Evolutionary conservation across 2,113 vertebrate genomes (phyloP).

Genomic region (Hippocampus barbouri): DNA sequence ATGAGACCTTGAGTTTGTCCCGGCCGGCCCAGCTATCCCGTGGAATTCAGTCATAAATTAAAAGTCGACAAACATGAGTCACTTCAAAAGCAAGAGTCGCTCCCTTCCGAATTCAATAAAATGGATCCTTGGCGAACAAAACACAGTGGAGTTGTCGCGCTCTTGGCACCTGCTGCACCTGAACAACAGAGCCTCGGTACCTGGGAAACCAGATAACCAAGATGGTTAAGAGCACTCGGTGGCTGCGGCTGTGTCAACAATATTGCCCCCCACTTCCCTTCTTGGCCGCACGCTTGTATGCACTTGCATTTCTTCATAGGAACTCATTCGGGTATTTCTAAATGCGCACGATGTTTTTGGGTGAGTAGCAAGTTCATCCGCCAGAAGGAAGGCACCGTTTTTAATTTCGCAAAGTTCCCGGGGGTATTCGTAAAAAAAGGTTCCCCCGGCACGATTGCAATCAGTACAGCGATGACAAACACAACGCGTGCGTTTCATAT

Average conservation of each 20-base stretch:
- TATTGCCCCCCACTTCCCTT: constrained; percentile 11
- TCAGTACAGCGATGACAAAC: no score
- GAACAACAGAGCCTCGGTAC: constrained; percentile 57
- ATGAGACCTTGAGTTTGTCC: background rate
- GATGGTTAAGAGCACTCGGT: constrained; percentile 42
- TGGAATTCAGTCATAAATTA: background rate
- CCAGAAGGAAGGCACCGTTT: background rate
- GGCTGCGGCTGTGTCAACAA: constrained; percentile 59
- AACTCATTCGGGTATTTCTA: background rate
- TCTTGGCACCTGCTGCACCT: constrained; percentile 53
- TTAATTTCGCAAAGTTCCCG: background rate
- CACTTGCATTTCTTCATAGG: constrained; percentile 8
- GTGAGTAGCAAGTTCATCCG: no score
- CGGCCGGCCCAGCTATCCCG: background rate
- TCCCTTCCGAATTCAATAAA: background rate
- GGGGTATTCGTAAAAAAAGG: no score
- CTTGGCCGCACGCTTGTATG: constrained; percentile 28
- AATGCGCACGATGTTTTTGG: background rate
- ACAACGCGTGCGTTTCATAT: no score
- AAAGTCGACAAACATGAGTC: background rate
- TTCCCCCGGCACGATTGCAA: no score
- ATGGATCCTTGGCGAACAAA: constrained; percentile 13
- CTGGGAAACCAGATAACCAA: constrained; percentile 66
- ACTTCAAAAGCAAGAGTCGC: constrained; percentile 3
- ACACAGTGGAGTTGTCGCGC: background rate